Base-by-base conservation (phyloP, 2,888 invertebrate species). In the Physocephala rufipes region DNA sequence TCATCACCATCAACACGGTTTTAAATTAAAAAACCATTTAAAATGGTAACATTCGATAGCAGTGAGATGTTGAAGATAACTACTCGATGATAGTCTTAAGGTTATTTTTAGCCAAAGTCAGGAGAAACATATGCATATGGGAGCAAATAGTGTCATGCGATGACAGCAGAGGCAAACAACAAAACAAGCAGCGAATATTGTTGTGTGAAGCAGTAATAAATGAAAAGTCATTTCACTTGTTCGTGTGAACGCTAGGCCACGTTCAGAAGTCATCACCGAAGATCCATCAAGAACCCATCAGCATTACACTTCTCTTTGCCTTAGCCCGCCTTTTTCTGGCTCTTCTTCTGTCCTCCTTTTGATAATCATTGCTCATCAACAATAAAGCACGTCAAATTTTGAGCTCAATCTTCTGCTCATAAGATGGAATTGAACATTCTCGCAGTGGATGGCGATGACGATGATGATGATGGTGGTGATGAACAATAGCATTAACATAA, bases 21-120 rank as follows among this genome's bases (percentile, higher is more conserved):
- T 36, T 55, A 62, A 67, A 53, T 55, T 64, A 71, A 74, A 72
- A 73, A 78, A 77, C 12, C 79, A 81, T 81, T 81, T 78, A 80
- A 81, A 81, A 81, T 79, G 81, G 81, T 80, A 81, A 80, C 81
- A 81, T 81, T 80, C 36, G 36, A 36, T 9, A 36, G 9, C 36
- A 9, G 5, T 4, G 5, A 7, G 77, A 74, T 36, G 62, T 15
- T 28, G 59, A 15, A 21, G 67, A n/a, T 67, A 79, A 36, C 36
- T 79, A 78, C 79, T 80, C 80, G 81, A 78, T 80, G 80, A 81
- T 81, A 81, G 82, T 80, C 81, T 81, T 80, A 81, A 81, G 81
- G 36, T 81, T 81, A 81, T 81, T 81, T 81, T 77, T 76, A 79
- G 78, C 81, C 79, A 79, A 81, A 81, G 81, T 82, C 80, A 77